Conservation (phyloP, 53 echinoderm and acorn worm species). For the Crossaster papposus region DNA sequence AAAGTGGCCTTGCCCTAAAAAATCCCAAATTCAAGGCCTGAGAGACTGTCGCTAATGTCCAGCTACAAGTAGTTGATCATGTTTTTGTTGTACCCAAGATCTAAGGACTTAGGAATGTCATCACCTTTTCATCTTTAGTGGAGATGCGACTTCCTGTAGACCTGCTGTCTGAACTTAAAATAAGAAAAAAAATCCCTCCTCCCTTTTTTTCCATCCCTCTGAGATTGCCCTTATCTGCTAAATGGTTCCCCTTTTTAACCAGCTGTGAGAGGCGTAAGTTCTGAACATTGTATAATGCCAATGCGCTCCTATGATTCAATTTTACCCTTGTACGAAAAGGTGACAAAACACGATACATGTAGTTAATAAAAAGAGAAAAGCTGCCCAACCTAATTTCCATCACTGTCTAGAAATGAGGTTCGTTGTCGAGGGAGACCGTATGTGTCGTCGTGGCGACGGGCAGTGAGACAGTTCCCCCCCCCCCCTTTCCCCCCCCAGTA, state of each 20-base stretch:
- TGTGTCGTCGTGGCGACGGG: conserved; percentile 6
- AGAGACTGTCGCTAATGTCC: too few species aligned
- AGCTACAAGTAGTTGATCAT: not conserved
- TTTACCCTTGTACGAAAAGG: not conserved
- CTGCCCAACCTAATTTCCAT: not conserved
- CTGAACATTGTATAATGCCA: too few species aligned
- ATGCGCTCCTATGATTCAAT: not conserved
- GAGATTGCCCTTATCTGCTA: not conserved
- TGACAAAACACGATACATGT: not conserved
- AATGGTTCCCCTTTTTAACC: not conserved
- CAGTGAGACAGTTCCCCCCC: conserved; percentile 26
- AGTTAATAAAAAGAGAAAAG: not conserved
- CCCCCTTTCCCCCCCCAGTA: not conserved
- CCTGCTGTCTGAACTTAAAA: not conserved
- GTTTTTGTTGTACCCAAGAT: not conserved
- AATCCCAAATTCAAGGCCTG: too few species aligned
- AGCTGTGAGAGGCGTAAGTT: too few species aligned
- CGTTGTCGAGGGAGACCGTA: conserved; percentile 21
- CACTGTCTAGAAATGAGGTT: conserved; percentile 14
- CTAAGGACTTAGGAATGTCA: conserved; percentile 4
- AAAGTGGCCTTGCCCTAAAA: too few species aligned
- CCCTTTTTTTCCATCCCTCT: too few species aligned
- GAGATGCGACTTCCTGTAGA: not conserved
- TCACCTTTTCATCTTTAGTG: conserved; percentile 21
- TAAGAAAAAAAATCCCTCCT: too few species aligned